These are phyloP conservation scores for Platalea minor DNA, from an alignment of 2,797 vertebrate species.

Conservation along the genomic window DNA sequence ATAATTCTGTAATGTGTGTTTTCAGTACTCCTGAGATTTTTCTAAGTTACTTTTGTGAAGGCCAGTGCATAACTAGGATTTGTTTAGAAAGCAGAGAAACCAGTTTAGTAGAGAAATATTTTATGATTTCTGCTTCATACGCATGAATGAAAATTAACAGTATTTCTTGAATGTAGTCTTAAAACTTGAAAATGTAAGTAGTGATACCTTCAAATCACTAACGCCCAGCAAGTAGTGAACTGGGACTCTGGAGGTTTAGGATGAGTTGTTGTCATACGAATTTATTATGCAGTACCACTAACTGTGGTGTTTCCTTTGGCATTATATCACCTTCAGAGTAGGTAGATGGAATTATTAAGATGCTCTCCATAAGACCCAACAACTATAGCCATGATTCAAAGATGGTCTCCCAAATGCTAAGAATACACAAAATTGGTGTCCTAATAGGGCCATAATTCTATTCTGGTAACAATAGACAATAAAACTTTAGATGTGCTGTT, in stretches of 20 bases:
- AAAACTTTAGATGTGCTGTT: neutral
- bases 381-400: neutral
- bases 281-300: neutral
- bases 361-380: neutral
- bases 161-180: neutral
- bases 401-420: neutral
- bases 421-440: neutral
- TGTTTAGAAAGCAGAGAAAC: slow-evolving; percentile 2
- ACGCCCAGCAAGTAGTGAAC: neutral
- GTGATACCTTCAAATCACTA: neutral
- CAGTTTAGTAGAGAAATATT: neutral
- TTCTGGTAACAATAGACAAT: neutral
- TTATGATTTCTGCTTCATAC: neutral
- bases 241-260: neutral
- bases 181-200: neutral
- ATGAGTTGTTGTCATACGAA: neutral
- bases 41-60: neutral
- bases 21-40: neutral
- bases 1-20: neutral
- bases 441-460: neutral
- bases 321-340: neutral
- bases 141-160: neutral
- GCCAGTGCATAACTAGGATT: neutral
- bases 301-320: neutral
- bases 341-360: neutral